Conservation (phyloP, 92 coral and sea anemone genomes). For the Virgularia gustaviana region DNA sequence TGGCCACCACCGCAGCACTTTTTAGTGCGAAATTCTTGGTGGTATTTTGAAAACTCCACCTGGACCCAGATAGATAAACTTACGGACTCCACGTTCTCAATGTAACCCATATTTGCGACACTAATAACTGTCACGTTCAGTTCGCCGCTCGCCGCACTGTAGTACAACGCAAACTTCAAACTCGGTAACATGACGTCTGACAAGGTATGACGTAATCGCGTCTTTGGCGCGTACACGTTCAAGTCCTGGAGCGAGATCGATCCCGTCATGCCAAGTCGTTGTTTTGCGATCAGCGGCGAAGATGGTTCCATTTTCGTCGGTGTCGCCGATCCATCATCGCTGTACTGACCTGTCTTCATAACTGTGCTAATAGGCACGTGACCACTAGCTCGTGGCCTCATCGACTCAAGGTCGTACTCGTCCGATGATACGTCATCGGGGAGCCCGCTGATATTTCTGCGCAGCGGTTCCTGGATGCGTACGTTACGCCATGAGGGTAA, state of each 20-base stretch:
- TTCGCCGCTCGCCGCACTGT: conserved; percentile 82
- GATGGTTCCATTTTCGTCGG: conserved; percentile 11
- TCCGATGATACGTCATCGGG: conserved; percentile 16
- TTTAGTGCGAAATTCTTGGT: conserved; percentile 36
- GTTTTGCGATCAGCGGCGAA: conserved; percentile 10
- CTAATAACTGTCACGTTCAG: conserved; percentile 81
- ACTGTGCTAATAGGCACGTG: conserved; percentile 21
- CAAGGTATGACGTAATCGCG: background rate
- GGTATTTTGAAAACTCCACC: conserved; percentile 25
- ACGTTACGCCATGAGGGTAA: conserved; percentile 24
- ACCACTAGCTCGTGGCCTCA: background rate
- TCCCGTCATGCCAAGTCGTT: background rate
- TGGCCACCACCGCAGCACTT: conserved; percentile 51
- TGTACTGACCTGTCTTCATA: background rate
- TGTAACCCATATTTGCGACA: conserved; percentile 28
- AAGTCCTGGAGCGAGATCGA: conserved; percentile 31
- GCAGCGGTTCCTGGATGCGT: conserved; percentile 18
- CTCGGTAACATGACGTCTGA: background rate
- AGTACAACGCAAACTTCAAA: conserved; percentile 72
- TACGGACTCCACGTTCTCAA: background rate
- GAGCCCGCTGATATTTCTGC: background rate
- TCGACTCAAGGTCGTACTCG: conserved; percentile 3
- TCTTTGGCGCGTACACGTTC: conserved; percentile 28
- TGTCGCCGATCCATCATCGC: background rate
- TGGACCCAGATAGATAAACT: conserved; percentile 28